These are phyloP conservation scores for Syngnathus floridae DNA, from an alignment of 2,113 vertebrate genomes.

Conservation along the genomic window DNA sequence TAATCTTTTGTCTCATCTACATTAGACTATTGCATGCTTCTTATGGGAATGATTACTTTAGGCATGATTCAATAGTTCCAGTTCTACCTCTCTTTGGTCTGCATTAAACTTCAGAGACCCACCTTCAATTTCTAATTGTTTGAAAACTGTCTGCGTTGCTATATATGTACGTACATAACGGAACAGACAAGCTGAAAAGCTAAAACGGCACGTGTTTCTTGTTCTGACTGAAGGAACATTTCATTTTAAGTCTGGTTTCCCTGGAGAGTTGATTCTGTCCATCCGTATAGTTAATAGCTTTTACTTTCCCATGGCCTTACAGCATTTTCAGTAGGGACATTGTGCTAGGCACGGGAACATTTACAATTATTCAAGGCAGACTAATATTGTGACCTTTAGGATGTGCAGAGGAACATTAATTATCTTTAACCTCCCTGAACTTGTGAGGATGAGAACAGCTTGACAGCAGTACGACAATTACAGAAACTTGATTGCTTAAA, in stretches of 20 bases:
- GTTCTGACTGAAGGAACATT: background rate
- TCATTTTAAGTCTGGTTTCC: background rate
- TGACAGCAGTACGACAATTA: background rate
- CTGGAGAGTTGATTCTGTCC: background rate
- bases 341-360: background rate
- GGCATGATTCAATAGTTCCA: background rate
- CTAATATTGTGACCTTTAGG: slow-evolving; percentile 4
- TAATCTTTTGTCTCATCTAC: background rate
- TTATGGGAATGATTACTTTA: background rate
- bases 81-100: background rate
- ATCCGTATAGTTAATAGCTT: background rate
- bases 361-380: background rate
- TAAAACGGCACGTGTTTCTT: background rate
- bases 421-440: background rate
- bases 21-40: background rate
- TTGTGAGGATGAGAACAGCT: background rate
- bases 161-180: background rate
- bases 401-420: slow-evolving; percentile 1
- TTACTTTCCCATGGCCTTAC: background rate
- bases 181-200: background rate
- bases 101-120: background rate
- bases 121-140: background rate
- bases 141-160: background rate
- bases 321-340: background rate
- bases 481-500: too few species aligned